Evolutionary conservation across 2,888 invertebrate genomes (phyloP), one percentile per base, ranked within the genome.

Genomic region (Mythimna loreyi): DNA sequence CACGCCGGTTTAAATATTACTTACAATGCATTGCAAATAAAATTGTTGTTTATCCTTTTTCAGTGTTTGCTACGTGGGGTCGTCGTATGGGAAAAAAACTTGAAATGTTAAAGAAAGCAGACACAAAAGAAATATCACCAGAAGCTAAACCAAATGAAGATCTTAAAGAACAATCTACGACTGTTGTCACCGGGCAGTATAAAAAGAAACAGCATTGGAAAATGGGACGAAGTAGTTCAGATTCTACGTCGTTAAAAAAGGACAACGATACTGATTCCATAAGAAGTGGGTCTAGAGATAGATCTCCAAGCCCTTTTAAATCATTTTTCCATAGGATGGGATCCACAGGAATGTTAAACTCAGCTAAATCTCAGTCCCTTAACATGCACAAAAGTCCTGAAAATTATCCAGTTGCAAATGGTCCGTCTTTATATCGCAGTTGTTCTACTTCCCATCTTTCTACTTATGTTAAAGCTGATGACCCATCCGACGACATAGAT

Each of bases 401-500:
- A 74, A 90, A 84, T 56, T 94, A 94, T 82, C 87, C 93, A 0
- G 89, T 92, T 50, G 94, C 96, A 53, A 96, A 96, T 84, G 93
- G 92, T 7, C 92, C 94, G 33, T 90, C 94, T 40, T 92, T 98
- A n/a, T 98, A 97, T 85, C 96, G 98, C 66, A 97, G 97, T 88
- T 97, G 97, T 89, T 98, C 98, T 47, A 98, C 98, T 36, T 98
- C 98, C 64, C 98, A 97, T 87, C 91, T 98, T 80, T 97, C 97
- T 74, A 97, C 97, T 30, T 98, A 98, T 87, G 96, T 98, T 47
- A 97, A 97, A 88, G 97, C 97, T 74, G 98, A 98, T 88, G 98
- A 98, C 92, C 98, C 98, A 11, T 97, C 97, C n/a, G 97, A 98
- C 85, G 98, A 97, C 52, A 96, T 98, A 65, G 97, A 97, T 87